Evolutionary conservation across 1,140 invertebrate genomes (phyloP).

Genomic region (Stegodyphus mimosarum): DNA sequence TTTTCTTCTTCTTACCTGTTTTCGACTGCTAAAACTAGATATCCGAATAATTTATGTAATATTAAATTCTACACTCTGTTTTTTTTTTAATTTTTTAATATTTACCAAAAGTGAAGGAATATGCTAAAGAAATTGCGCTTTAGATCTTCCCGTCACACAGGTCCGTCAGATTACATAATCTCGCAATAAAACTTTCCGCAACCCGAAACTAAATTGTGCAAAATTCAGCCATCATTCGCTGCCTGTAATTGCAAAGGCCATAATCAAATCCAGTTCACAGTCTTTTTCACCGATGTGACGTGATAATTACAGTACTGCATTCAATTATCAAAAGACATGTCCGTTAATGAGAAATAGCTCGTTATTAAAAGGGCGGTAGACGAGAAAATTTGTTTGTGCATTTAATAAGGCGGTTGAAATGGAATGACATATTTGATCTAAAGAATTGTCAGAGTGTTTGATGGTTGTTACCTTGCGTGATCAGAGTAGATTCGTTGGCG

Average conservation of each 20-base stretch:
- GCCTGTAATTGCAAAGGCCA: slow-evolving; percentile 32
- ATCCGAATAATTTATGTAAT: no score
- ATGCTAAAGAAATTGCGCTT: no score
- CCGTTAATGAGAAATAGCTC: slow-evolving; percentile 41
- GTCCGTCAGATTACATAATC: neutral
- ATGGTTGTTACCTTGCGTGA: slow-evolving; percentile 32
- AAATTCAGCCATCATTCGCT: slow-evolving; percentile 20
- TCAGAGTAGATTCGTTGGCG: neutral
- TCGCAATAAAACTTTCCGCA: slow-evolving; percentile 5
- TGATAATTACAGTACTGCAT: slow-evolving; percentile 48
- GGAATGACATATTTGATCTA: slow-evolving; percentile 46
- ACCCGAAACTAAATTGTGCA: slow-evolving; percentile 37
- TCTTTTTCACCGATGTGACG: slow-evolving; percentile 35
- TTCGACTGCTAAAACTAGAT: no score
- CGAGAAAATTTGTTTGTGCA: slow-evolving; percentile 51
- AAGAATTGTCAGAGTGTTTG: slow-evolving; percentile 11
- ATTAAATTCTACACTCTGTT: no score
- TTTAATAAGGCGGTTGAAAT: slow-evolving; percentile 43
- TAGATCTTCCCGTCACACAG: no score
- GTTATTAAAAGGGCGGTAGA: slow-evolving; percentile 40
- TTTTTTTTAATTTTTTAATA: no score
- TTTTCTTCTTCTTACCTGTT: no score
- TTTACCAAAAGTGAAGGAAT: no score
- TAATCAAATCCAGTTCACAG: slow-evolving; percentile 41
- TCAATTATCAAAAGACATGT: slow-evolving; percentile 47